These are phyloP conservation scores for Apodemia zela DNA, from an alignment of 2,888 invertebrate species.

Conservation along the genomic window DNA sequence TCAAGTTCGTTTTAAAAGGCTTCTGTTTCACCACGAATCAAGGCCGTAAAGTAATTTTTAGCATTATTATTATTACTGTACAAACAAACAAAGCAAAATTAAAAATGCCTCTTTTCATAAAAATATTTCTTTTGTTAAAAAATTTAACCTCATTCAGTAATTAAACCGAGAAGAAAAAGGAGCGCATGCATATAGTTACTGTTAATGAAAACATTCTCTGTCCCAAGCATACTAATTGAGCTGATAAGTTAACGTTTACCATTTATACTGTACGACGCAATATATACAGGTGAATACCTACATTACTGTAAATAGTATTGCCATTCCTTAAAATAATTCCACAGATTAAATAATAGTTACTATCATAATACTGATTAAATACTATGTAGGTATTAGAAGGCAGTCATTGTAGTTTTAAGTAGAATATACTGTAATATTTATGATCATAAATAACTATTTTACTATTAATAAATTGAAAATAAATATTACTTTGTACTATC, in stretches of 20 bases:
- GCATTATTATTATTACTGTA: no score
- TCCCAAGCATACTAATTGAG: neutral
- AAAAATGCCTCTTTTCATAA: neutral
- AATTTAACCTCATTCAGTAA: neutral
- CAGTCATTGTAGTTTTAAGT: no score
- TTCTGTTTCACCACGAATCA: no score
- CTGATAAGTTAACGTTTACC: neutral
- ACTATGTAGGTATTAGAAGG: no score
- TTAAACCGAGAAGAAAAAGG: neutral
- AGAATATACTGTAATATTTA: no score
- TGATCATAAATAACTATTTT: no score
- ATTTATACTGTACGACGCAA: conserved; percentile 1
- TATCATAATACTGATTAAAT: no score
- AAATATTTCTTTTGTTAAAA: neutral
- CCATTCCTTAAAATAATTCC: neutral
- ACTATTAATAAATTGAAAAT: no score
- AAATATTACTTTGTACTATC: no score
- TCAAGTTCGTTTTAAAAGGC: no score
- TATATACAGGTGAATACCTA: neutral
- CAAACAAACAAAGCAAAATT: neutral
- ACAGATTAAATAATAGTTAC: no score
- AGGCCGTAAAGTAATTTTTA: no score
- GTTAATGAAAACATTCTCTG: neutral
- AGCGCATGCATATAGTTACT: neutral
- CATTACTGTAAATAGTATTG: neutral